Evolutionary conservation across 2,113 vertebrate genomes (phyloP), one percentile per base, ranked within the genome.

Genomic region (Reinhardtius hippoglossoides): DNA sequence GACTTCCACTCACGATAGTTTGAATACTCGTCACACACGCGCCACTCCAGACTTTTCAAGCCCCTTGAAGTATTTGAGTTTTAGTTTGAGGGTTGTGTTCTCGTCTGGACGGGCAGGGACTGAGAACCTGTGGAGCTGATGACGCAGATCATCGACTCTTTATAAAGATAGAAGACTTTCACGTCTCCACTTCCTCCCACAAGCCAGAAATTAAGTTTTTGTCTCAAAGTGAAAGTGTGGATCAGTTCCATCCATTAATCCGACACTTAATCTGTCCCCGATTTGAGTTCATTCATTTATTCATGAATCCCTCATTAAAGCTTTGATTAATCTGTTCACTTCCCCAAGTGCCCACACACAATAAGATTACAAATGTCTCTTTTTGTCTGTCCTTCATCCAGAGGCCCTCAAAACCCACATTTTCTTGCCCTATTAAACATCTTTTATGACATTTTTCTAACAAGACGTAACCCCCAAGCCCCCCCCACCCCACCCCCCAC

Each of bases 181-280:
- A 31, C 6, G 31, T 31, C 27, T 31, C 27, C 27, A 31, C 27
- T 27, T 27, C 3, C 27, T 27, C 27, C 4, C 27, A 27, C 27
- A 5, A 31, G 5, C 27, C 5, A 31, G 27, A 31, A 31, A 31
- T 31, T 31, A 7, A 2, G 18, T 56, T 23, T 3, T 23, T 13
- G 54, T 56, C 50, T n/a, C 7, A 9, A 9, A 3, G 3, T 54
- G 52, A 56, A 10, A 21, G 2, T 21, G 54, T 64, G 52, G 44
- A 82, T 77, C 4, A 42, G 79, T 80, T 57, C 20, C 20, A 54
- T n/a, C 50, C 60, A 56, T 56, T 9, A 58, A 50, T 61, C 16
- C 69, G 56, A 44, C 61, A 55, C 13, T 42, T 42, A 42, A 42
- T 50, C 16, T 50, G 40, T 64, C 67, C 44, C 18, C 68, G 37